phyloP scores from a whole-genome alignment of 2,888 invertebrate species.

The Zelleria hepariella region DNA sequence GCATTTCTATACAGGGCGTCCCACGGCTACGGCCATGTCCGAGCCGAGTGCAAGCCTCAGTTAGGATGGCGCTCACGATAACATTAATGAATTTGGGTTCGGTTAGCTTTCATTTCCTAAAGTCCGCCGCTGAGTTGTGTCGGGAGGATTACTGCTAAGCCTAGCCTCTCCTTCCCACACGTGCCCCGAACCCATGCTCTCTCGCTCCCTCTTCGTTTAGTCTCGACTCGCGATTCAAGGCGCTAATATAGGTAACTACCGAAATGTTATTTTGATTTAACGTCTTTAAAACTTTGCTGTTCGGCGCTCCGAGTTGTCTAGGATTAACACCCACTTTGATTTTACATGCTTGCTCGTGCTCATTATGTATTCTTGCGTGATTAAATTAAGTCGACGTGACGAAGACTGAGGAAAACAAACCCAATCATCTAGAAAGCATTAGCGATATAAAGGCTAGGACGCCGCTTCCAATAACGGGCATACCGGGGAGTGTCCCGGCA shows the following conservation, averaged over 20 bases:
- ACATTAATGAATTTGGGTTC: conserved; percentile 55
- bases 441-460: neutral
- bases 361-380: neutral
- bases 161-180: conserved; percentile 12
- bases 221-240: neutral
- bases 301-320: neutral
- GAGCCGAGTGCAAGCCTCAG: conserved; percentile 21
- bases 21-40: neutral
- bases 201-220: neutral
- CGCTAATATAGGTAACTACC: neutral
- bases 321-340: neutral
- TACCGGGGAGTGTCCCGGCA: conserved; percentile 9
- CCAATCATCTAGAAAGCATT: neutral
- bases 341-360: neutral
- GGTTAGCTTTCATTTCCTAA: conserved; percentile 49
- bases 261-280: neutral
- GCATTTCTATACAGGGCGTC: neutral
- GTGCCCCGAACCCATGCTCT: neutral
- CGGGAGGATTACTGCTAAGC: conserved; percentile 30
- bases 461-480: neutral
- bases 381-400: neutral
- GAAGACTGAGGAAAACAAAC: neutral
- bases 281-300: neutral
- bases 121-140: conserved; percentile 28
- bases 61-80: conserved; percentile 38